phyloP scores from a whole-genome alignment of 2,113 vertebrate species.

The Corythaixoides concolor region DNA sequence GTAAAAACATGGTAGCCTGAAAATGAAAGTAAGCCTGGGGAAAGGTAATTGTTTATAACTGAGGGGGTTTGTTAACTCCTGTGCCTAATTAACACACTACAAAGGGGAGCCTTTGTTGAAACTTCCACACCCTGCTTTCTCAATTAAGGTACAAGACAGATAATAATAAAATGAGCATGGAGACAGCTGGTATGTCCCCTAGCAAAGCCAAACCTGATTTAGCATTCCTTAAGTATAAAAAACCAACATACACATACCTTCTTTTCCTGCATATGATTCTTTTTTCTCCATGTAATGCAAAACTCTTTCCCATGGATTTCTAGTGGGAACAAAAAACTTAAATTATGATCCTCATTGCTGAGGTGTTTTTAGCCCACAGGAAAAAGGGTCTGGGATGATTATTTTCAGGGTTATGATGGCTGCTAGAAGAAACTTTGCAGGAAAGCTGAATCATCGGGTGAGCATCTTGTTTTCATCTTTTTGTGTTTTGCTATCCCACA shows the following conservation, averaged over 20 bases:
- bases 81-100: slow-evolving; percentile 53
- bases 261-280: background rate
- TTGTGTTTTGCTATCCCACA: slow-evolving; percentile 47
- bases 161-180: slow-evolving; percentile 7
- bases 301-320: background rate
- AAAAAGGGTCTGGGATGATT: background rate
- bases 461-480: slow-evolving; percentile 52
- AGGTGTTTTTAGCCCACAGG: slow-evolving; percentile 34
- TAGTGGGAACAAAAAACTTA: background rate
- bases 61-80: slow-evolving; percentile 47
- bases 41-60: slow-evolving; percentile 55
- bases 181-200: slow-evolving; percentile 18
- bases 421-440: slow-evolving; percentile 37
- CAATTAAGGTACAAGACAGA: slow-evolving; percentile 46
- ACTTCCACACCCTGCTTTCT: slow-evolving; percentile 39
- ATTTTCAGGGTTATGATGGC: slow-evolving; percentile 23
- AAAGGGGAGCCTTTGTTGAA: slow-evolving; percentile 57
- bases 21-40: slow-evolving; percentile 42
- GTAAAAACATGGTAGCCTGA: slow-evolving; percentile 1
- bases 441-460: slow-evolving; percentile 45
- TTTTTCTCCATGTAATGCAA: background rate
- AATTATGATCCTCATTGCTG: background rate
- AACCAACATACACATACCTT: background rate
- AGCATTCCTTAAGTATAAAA: background rate
- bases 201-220: slow-evolving; percentile 28